Percentiles rank a stretch among this genome's conserved stretches.
These are phyloP conservation scores for Pristionchus mayeri DNA, from an alignment of 2,888 invertebrate genomes.

Conservation along the genomic window DNA sequence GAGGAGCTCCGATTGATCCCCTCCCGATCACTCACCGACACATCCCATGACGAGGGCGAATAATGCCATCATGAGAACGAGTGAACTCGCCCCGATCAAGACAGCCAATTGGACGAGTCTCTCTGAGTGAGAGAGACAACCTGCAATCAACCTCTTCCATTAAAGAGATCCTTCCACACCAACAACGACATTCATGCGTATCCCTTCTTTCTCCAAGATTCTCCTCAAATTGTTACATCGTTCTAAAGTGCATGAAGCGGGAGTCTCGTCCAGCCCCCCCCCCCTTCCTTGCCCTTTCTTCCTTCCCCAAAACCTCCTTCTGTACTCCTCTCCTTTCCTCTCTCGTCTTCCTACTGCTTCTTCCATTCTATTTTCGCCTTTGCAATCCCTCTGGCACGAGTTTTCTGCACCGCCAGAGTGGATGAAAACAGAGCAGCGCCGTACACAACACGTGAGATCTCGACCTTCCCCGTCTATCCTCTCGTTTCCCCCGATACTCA, in stretches of 20 bases:
- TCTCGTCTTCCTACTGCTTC: not conserved
- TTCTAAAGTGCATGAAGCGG: slow-evolving; percentile 9
- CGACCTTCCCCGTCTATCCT: not conserved
- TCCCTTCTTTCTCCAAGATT: not conserved
- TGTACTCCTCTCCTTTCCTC: not conserved
- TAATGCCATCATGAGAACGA: slow-evolving; percentile 38
- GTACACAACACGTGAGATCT: slow-evolving; percentile 32
- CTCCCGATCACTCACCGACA: slow-evolving; percentile 10
- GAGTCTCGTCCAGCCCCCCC: not conserved
- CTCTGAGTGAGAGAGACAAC: not conserved
- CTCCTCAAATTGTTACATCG: slow-evolving; percentile 16
- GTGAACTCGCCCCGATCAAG: not conserved
- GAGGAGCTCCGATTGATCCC: not conserved
- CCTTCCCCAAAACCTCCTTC: not conserved
- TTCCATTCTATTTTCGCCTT: not conserved
- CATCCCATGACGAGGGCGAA: slow-evolving; percentile 46
- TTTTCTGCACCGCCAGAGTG: not conserved
- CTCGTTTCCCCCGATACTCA: not conserved
- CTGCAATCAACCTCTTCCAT: slow-evolving; percentile 14
- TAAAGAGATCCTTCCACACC: not conserved
- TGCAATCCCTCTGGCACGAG: not conserved
- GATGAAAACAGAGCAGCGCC: not conserved
- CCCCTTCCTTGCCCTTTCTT: not conserved
- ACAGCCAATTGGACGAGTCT: not conserved
- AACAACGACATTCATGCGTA: not conserved